Percentiles rank a stretch among this genome's conserved stretches.
phyloP scores from a whole-genome alignment of 1,140 invertebrate genomes.

The Anadara kagoshimensis region DNA sequence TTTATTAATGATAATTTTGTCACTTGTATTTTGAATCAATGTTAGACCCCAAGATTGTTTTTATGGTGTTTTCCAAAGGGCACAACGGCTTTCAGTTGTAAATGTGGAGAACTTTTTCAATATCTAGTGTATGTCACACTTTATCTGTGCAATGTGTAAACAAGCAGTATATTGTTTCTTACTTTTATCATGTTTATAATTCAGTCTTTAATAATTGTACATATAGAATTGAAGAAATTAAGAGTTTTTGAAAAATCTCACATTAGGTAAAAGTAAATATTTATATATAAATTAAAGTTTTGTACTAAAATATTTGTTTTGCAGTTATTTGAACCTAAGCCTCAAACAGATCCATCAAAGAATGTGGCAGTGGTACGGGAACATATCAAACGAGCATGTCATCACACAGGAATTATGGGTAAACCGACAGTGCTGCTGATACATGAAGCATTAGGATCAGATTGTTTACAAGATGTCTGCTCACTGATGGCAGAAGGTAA shows the following conservation, averaged over 20 bases:
- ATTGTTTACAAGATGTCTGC: constrained; percentile 60
- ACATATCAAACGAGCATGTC: constrained; percentile 66
- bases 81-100: no score
- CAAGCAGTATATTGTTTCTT: no score
- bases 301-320: constrained; percentile 10
- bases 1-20: no score
- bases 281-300: neutral
- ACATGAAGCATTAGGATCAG: constrained; percentile 63
- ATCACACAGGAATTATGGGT: constrained; percentile 64
- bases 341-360: constrained; percentile 51
- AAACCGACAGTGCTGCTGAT: constrained; percentile 67
- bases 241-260: neutral
- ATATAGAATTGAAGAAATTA: neutral
- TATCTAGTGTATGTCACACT: no score
- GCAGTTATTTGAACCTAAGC: constrained; percentile 69
- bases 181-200: no score
- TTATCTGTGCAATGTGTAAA: no score
- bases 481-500: constrained; percentile 69
- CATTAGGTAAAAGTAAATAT: neutral
- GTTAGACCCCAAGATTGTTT: no score
- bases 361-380: constrained; percentile 57
- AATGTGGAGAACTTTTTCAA: no score
- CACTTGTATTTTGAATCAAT: no score
- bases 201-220: no score
- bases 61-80: no score